These are phyloP conservation scores for Xanthostigma xanthostigma DNA, from an alignment of 2,888 invertebrate genomes.

Conservation along the genomic window DNA sequence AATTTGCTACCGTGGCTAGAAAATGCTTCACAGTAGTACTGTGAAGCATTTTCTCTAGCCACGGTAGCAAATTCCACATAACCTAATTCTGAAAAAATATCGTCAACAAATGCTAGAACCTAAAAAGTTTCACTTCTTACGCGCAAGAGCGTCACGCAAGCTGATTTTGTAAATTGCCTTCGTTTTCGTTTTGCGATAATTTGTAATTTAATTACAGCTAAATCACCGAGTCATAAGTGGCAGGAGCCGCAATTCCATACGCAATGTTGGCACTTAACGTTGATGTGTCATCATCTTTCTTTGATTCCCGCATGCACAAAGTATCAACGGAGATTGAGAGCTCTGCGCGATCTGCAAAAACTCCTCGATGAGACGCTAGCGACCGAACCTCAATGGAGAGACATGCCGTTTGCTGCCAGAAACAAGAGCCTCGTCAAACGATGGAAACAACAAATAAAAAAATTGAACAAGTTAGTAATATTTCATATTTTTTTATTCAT, in stretches of 20 bases:
- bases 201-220: not conserved
- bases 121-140: too few species aligned
- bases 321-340: constrained; percentile 57
- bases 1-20: too few species aligned
- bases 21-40: too few species aligned
- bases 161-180: too few species aligned
- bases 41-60: too few species aligned
- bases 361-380: constrained; percentile 71
- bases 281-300: constrained; percentile 87
- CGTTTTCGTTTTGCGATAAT: too few species aligned
- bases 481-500: too few species aligned
- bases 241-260: constrained; percentile 83
- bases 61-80: too few species aligned
- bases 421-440: constrained; percentile 72
- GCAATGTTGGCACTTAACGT: constrained; percentile 91
- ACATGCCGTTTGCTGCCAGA: constrained; percentile 55
- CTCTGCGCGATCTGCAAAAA: constrained; percentile 74
- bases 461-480: constrained; percentile 41
- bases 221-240: constrained; percentile 39
- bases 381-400: constrained; percentile 70
- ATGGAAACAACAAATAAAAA: constrained; percentile 77
- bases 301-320: constrained; percentile 80
- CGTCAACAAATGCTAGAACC: too few species aligned
- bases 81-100: too few species aligned
- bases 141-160: too few species aligned